Evolutionary conservation across 2,113 vertebrate genomes (phyloP).

Genomic region (Hippoglossus stenolepis): DNA sequence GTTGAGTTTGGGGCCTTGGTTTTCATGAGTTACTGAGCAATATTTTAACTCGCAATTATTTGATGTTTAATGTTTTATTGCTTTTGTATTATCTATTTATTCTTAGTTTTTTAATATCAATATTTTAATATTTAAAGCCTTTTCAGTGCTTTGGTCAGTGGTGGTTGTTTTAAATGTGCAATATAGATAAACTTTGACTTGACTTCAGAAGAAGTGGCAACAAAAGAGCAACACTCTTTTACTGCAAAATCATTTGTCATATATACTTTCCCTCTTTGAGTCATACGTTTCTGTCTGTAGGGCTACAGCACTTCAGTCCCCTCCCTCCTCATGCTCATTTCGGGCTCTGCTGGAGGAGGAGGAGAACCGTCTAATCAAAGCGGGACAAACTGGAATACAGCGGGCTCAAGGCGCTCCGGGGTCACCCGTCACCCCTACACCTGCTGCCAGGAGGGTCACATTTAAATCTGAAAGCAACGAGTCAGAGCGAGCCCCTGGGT

Average conservation of each 20-base stretch:
- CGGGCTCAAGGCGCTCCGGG: conserved; percentile 67
- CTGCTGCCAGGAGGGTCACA: conserved; percentile 81
- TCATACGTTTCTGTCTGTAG: conserved; percentile 66
- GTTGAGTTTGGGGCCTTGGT: too few species aligned
- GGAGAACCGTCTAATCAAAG: conserved; percentile 77
- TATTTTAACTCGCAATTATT: too few species aligned
- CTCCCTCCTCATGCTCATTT: conserved; percentile 87
- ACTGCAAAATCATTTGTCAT: not conserved
- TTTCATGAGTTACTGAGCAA: too few species aligned
- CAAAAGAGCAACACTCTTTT: not conserved
- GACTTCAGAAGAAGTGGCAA: not conserved
- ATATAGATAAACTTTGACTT: not conserved
- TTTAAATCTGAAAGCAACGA: conserved; percentile 86
- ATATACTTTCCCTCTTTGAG: not conserved
- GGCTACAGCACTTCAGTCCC: conserved; percentile 84
- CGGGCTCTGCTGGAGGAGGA: conserved; percentile 89
- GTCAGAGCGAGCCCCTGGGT: conserved; percentile 79
- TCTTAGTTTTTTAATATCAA: too few species aligned
- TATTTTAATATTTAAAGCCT: too few species aligned
- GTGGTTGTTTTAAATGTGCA: too few species aligned
- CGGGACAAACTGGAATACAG: conserved; percentile 64
- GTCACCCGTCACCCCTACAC: conserved; percentile 59
- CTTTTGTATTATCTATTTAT: too few species aligned
- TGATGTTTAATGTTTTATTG: too few species aligned
- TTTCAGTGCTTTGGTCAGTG: too few species aligned